Percentiles rank a stretch among this genome's conserved stretches.
These are phyloP conservation scores for Palloptera scutellata DNA, from an alignment of 2,888 invertebrate species.

Conservation along the genomic window DNA sequence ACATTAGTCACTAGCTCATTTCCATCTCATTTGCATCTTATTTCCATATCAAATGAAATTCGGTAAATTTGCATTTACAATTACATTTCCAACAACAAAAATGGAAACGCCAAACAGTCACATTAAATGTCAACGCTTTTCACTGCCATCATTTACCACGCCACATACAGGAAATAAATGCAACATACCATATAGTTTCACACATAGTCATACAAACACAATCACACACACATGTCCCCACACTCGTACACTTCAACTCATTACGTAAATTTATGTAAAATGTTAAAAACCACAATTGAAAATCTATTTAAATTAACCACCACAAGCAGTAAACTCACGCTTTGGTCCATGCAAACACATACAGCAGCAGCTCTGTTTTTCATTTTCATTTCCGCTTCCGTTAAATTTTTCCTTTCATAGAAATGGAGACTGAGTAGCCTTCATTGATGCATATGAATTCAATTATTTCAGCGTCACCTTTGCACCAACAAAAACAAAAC, in stretches of 20 bases:
- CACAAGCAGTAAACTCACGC: slow-evolving; percentile 38
- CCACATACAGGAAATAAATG: no score
- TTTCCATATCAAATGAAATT: no score
- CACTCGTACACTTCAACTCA: slow-evolving; percentile 44
- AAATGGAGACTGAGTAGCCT: not conserved
- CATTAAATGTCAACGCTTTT: no score
- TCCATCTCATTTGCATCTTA: no score
- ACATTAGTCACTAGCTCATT: no score
- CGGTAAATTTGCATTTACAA: no score
- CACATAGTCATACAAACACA: slow-evolving; percentile 21
- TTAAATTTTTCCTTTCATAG: not conserved
- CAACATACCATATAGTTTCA: not conserved
- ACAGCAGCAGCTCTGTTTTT: slow-evolving; percentile 4
- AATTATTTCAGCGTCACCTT: slow-evolving; percentile 59
- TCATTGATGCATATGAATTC: slow-evolving; percentile 56
- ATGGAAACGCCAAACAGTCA: no score
- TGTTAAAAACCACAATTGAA: slow-evolving; percentile 59
- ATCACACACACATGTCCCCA: not conserved
- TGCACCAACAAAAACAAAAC: slow-evolving; percentile 42
- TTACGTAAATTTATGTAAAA: slow-evolving; percentile 61
- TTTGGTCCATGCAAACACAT: slow-evolving; percentile 2
- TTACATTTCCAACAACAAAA: no score
- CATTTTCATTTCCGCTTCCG: slow-evolving; percentile 38
- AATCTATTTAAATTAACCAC: slow-evolving; percentile 59
- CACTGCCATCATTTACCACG: no score